Base-by-base conservation (phyloP, 2,888 invertebrate genomes). In the Dimorphilus gyrociliatus region DNA sequence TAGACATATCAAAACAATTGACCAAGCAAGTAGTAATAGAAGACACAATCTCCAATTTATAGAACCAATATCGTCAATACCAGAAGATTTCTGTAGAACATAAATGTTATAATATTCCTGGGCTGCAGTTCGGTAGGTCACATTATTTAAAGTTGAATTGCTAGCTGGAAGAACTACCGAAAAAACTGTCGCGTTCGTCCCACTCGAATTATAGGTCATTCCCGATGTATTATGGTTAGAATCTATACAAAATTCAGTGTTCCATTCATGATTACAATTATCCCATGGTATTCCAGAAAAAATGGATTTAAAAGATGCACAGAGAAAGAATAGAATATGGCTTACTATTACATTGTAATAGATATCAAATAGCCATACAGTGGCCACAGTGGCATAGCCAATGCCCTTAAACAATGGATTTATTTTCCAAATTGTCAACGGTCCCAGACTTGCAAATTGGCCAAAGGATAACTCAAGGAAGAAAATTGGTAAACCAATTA, bases 301-400 rank as follows among this genome's bases (percentile, higher is more conserved):
- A 15, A 40, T 29, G 10, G 48, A 39, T 6, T 48, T 49, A 40
- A 63, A 51, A 1, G 60, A 59, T 3, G 52, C 44, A 29, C 53
- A 51, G 21, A 61, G 45, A 38, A 53, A 63, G 34, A 55, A 55
- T 23, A 63, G 30, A 10, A 52, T 50, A 38, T 60, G 58, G 4
- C 56, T 43, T 25, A 63, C 59, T 34, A 63, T 46, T 13, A 63
- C 59, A 39, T 62, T 62, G 38, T 63, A 63, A 39, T 63, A 63
- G 30, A 63, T 39, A 14, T 48, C 53, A 23, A 60, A 53, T 25
- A 63, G 32, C 50, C 51, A 50, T 15, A 53, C 53, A 2, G 56
- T 49, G 13, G 54, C 44, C 21, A 62, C 55, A 46, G 56, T 52
- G 8, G 52, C 50, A 39, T 52, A 55, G 2, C 61, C 61, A 5